These are phyloP conservation scores for Coturnix japonica DNA, from an alignment of 2,113 vertebrate genomes.

Conservation along the genomic window DNA sequence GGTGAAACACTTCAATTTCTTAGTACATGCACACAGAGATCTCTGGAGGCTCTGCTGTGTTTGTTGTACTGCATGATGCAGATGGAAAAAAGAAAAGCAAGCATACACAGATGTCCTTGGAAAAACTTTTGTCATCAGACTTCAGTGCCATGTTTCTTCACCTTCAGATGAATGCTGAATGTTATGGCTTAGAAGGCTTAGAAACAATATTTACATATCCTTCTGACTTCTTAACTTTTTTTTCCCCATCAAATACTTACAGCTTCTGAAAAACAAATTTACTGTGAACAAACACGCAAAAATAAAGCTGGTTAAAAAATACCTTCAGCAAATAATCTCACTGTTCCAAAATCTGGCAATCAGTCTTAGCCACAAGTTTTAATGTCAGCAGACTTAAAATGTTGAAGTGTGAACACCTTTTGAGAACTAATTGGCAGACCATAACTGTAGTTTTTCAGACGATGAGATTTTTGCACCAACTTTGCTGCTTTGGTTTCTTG, in stretches of 20 bases:
- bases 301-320: background rate
- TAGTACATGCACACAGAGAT: background rate
- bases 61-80: background rate
- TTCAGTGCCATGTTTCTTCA: background rate
- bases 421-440: background rate
- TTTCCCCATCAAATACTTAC: slow-evolving; percentile 24
- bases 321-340: background rate
- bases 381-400: background rate
- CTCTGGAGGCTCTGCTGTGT: background rate
- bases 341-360: background rate
- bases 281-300: background rate
- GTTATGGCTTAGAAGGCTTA: background rate
- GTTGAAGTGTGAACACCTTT: background rate
- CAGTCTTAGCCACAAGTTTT: fast-evolving
- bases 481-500: background rate
- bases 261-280: slow-evolving; percentile 28
- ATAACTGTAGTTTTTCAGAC: background rate
- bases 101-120: slow-evolving; percentile 11
- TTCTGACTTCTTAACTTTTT: background rate
- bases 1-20: background rate
- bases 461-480: background rate
- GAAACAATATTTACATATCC: background rate
- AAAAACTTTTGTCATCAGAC: slow-evolving; percentile 29
- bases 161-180: background rate
- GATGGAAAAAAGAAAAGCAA: background rate